These are phyloP conservation scores for Corticium candelabrum DNA, from an alignment of 37 sponge, comb jelly and placozoan species.

Conservation along the genomic window DNA sequence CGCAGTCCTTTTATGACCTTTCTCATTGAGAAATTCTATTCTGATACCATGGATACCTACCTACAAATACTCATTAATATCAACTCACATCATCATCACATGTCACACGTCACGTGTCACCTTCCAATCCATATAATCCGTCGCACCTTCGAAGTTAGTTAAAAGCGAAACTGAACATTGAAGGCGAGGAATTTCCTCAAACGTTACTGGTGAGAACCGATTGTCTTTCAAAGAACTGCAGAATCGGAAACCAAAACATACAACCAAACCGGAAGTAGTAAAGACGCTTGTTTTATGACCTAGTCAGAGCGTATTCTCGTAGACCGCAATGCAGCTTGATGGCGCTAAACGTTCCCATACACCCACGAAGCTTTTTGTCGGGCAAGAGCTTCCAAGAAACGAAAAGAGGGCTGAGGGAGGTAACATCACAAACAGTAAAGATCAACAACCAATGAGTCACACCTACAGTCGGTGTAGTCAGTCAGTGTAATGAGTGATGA, in stretches of 20 bases:
- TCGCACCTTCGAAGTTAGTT: slow-evolving; percentile 70
- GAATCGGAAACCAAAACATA: not conserved
- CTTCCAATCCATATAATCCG: slow-evolving; percentile 88
- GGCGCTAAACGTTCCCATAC: slow-evolving; percentile 93
- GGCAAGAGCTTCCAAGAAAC: slow-evolving; percentile 91
- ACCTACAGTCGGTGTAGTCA: too few species aligned
- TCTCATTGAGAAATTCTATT: slow-evolving; percentile 61
- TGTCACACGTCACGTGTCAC: slow-evolving; percentile 17
- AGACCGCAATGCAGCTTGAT: slow-evolving; percentile 77
- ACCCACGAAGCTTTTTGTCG: slow-evolving; percentile 72
- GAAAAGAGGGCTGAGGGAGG: slow-evolving; percentile 72
- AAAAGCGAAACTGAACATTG: slow-evolving; percentile 86
- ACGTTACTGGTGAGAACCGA: slow-evolving; percentile 71
- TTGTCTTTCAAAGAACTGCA: slow-evolving; percentile 86
- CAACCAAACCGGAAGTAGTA: not conserved
- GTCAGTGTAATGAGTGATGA: too few species aligned
- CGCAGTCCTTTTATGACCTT: slow-evolving; percentile 44
- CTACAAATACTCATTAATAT: slow-evolving; percentile 27
- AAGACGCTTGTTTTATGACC: slow-evolving; percentile 26
- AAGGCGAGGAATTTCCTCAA: slow-evolving; percentile 63
- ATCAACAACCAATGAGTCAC: not conserved
- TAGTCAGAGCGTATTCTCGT: slow-evolving; percentile 80
- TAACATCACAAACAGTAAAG: not conserved
- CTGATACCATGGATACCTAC: slow-evolving; percentile 91
- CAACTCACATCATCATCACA: not conserved